Evolutionary conservation across 2,113 vertebrate species (phyloP).

Genomic region (Hiodon alosoides): DNA sequence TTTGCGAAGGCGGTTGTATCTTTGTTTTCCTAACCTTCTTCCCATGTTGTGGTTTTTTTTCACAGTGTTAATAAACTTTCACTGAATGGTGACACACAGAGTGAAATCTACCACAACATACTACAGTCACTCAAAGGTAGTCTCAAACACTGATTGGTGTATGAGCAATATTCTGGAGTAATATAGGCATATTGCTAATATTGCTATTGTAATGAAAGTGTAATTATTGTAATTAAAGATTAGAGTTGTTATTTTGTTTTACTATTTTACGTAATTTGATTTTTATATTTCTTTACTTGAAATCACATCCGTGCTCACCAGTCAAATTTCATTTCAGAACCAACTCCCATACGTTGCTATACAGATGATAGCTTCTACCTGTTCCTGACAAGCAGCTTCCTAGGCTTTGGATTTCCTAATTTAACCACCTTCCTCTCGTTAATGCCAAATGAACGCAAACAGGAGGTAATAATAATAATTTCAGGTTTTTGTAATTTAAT

Average conservation of each 20-base stretch:
- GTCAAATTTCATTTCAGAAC: constrained; percentile 32
- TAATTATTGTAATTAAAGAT: too few species aligned
- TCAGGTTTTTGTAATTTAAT: background rate
- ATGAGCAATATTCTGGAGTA: too few species aligned
- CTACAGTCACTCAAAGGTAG: constrained; percentile 27
- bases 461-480: constrained; percentile 43
- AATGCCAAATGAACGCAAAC: constrained; percentile 38
- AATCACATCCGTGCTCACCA: background rate
- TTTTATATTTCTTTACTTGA: background rate
- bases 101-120: constrained; percentile 28
- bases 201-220: too few species aligned
- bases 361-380: constrained; percentile 48
- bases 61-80: constrained; percentile 27
- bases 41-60: background rate
- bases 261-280: background rate
- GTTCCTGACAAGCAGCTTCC: constrained; percentile 50
- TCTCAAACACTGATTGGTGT: background rate
- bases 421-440: constrained; percentile 55
- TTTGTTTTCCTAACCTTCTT: background rate
- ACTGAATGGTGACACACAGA: constrained; percentile 21
- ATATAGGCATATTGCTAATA: too few species aligned
- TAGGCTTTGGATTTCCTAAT: constrained; percentile 59
- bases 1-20: background rate
- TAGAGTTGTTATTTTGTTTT: too few species aligned
- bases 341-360: constrained; percentile 52